A percentile compares a stretch with the other conserved stretches of the same genome.
These are phyloP conservation scores for Sternotherus odoratus DNA, from an alignment of 2,797 vertebrate genomes.

Conservation along the genomic window DNA sequence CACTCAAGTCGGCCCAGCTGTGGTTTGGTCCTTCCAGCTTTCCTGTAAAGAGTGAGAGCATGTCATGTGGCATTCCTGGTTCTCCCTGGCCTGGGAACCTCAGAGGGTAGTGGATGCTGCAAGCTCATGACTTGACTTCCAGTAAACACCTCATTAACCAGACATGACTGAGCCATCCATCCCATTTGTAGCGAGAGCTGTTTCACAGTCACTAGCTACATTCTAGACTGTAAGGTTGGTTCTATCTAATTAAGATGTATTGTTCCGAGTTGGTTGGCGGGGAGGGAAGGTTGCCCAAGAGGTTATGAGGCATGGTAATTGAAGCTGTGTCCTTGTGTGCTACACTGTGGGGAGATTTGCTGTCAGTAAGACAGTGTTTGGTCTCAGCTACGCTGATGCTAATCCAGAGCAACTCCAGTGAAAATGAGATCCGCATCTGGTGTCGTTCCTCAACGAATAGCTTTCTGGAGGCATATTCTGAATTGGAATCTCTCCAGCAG, in stretches of 20 bases:
- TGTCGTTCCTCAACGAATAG: not conserved
- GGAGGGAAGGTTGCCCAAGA: not conserved
- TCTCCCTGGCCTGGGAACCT: not conserved
- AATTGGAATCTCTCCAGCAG: not conserved
- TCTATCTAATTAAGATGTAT: conserved; percentile 1
- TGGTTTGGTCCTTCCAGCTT: not conserved
- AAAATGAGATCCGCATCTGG: not conserved
- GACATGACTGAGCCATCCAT: not conserved
- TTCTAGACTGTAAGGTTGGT: not conserved
- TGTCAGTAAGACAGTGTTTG: not conserved
- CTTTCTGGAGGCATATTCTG: not conserved
- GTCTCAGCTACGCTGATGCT: not conserved
- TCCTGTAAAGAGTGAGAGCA: not conserved
- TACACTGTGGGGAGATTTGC: not conserved
- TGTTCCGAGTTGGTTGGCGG: not conserved
- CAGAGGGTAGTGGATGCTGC: not conserved
- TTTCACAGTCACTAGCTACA: not conserved
- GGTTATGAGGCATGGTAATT: not conserved
- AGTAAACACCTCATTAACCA: conserved; percentile 9
- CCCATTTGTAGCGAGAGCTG: not conserved
- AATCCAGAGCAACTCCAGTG: not conserved
- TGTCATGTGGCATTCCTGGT: not conserved
- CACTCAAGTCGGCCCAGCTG: not conserved
- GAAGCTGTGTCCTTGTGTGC: not conserved
- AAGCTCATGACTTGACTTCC: not conserved